These are phyloP conservation scores for Acanthurus lineatus DNA, from an alignment of 2,797 vertebrate species.

Conservation along the genomic window DNA sequence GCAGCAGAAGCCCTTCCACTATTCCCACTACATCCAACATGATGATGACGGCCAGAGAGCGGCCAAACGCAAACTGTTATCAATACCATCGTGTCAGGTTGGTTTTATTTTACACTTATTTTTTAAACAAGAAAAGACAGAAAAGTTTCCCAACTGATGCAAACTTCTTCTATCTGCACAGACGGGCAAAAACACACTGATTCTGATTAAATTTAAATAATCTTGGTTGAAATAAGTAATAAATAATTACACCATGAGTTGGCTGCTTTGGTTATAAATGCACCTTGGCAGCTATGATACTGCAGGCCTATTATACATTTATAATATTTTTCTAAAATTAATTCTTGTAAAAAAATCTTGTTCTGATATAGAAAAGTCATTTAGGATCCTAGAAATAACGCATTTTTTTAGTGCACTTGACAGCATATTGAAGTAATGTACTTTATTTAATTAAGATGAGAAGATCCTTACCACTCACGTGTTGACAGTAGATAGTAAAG, in stretches of 20 bases:
- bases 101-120: conserved; percentile 11
- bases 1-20: conserved; percentile 27
- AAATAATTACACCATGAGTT: background rate
- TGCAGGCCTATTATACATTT: background rate
- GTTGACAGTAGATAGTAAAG: no score
- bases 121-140: background rate
- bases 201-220: background rate
- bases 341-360: background rate
- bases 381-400: background rate
- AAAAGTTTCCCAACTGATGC: background rate
- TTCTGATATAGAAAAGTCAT: no score
- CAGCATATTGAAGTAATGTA: no score
- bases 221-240: background rate
- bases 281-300: background rate
- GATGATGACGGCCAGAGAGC: conserved; percentile 29
- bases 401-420: background rate
- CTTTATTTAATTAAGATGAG: no score
- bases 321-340: background rate
- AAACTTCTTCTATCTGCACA: no score
- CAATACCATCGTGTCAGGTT: conserved; percentile 67
- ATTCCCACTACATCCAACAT: conserved; percentile 39
- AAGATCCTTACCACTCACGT: no score
- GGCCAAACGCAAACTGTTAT: conserved; percentile 54
- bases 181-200: background rate
- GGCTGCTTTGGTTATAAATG: background rate